phyloP scores from a whole-genome alignment of 2,888 invertebrate species.

The Ischnura elegans region DNA sequence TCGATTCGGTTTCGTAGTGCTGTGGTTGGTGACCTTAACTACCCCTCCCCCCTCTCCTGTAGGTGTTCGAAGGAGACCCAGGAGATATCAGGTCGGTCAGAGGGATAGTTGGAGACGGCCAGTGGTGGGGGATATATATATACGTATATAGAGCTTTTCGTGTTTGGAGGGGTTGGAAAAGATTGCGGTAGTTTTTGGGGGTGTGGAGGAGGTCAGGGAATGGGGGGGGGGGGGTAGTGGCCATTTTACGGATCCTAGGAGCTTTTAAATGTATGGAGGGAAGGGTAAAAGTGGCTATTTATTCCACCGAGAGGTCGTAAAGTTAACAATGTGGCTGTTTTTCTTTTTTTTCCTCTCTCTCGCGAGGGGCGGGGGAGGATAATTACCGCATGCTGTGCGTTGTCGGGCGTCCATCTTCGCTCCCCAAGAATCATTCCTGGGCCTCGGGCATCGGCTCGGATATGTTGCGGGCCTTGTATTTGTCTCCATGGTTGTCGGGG shows the following conservation, averaged over 20 bases:
- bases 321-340: constrained; percentile 52
- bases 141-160: not conserved
- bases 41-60: constrained; percentile 28
- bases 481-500: not conserved
- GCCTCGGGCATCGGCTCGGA: not conserved
- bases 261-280: constrained; percentile 58
- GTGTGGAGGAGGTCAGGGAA: too few species aligned
- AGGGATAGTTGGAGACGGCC: not conserved
- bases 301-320: constrained; percentile 41
- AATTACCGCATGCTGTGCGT: constrained; percentile 34
- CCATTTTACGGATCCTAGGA: constrained; percentile 51
- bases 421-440: not conserved
- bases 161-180: not conserved
- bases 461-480: not conserved
- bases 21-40: constrained; percentile 59
- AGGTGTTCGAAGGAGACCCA: constrained; percentile 60
- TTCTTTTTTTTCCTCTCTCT: constrained; percentile 12
- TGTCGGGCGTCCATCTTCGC: not conserved
- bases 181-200: not conserved
- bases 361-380: not conserved
- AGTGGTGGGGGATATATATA: not conserved
- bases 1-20: not conserved
- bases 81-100: constrained; percentile 51
- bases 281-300: constrained; percentile 55
- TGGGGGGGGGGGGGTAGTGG: not conserved